These are phyloP conservation scores for Zapus hudsonius DNA, from an alignment of 2,113 vertebrate genomes.

Conservation along the genomic window DNA sequence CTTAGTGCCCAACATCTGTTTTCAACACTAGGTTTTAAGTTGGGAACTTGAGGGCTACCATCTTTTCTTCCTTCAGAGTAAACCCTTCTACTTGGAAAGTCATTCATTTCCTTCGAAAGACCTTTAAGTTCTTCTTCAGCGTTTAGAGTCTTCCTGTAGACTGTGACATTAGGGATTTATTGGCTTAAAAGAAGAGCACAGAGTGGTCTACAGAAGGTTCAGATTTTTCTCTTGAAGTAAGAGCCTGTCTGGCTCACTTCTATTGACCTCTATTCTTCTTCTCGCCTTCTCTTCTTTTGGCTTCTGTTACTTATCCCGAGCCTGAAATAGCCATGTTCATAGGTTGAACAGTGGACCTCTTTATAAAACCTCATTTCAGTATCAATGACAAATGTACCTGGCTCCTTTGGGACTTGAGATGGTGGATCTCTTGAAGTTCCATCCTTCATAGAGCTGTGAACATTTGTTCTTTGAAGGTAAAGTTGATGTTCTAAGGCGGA, in stretches of 20 bases:
- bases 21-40: constrained; percentile 15
- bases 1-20: neutral
- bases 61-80: constrained; percentile 76
- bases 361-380: constrained; percentile 60
- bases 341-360: constrained; percentile 55
- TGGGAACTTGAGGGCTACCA: constrained; percentile 40
- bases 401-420: constrained; percentile 71
- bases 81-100: constrained; percentile 69
- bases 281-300: constrained; percentile 21
- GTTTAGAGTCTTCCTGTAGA: constrained; percentile 50
- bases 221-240: constrained; percentile 64
- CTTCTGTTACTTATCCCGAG: constrained; percentile 61
- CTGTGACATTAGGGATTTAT: neutral
- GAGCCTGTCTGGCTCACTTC: constrained; percentile 81
- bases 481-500: constrained; percentile 68
- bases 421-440: constrained; percentile 68
- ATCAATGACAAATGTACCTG: constrained; percentile 52
- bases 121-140: constrained; percentile 79
- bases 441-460: constrained; percentile 66
- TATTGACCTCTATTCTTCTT: constrained; percentile 58
- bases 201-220: neutral
- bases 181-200: neutral
- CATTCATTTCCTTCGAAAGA: constrained; percentile 70
- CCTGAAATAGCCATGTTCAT: constrained; percentile 27
- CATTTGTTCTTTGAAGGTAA: constrained; percentile 64